Conservation (phyloP, 2,113 vertebrate genomes). For the Crocuta crocuta region DNA sequence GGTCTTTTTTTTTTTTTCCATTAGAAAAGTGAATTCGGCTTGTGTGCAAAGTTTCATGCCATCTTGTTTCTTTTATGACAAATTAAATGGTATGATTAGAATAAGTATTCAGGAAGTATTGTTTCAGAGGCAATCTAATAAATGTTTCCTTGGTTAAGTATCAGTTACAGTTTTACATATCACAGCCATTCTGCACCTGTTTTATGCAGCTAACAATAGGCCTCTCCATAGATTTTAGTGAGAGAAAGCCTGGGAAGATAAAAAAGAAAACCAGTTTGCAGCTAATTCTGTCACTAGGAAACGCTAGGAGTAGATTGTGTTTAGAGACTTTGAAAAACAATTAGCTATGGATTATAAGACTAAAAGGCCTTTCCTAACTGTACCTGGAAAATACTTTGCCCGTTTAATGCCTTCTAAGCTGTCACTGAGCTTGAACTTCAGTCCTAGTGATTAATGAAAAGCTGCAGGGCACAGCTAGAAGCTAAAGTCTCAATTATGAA, state of each 20-base stretch:
- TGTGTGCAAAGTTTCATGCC: constrained; percentile 67
- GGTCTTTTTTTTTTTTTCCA: not conserved
- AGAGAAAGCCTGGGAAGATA: constrained; percentile 85
- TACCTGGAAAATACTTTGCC: constrained; percentile 96
- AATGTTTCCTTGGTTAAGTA: constrained; percentile 85
- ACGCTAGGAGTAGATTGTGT: constrained; percentile 89
- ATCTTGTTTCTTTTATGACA: constrained; percentile 86
- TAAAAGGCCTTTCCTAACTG: constrained; percentile 91
- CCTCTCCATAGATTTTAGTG: constrained; percentile 82
- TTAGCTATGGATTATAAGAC: constrained; percentile 94
- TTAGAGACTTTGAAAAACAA: constrained; percentile 93
- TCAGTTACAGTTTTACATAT: constrained; percentile 89
- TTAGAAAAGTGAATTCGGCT: constrained; percentile 61
- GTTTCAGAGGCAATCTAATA: constrained; percentile 87
- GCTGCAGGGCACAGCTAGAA: constrained; percentile 98
- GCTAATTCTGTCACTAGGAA: constrained; percentile 90
- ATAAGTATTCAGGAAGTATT: constrained; percentile 86
- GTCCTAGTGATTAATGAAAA: constrained; percentile 98
- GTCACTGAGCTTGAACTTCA: constrained; percentile 95
- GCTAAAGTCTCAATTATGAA: constrained; percentile 99
- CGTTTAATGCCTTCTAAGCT: constrained; percentile 95
- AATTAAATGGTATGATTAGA: constrained; percentile 88
- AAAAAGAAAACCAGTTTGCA: constrained; percentile 82
- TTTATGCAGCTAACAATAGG: constrained; percentile 84
- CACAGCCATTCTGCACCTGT: constrained; percentile 87